Percentiles rank a stretch among this genome's conserved stretches.
phyloP scores from a whole-genome alignment of 1,140 invertebrate genomes.

The Odontomachus brunneus region DNA sequence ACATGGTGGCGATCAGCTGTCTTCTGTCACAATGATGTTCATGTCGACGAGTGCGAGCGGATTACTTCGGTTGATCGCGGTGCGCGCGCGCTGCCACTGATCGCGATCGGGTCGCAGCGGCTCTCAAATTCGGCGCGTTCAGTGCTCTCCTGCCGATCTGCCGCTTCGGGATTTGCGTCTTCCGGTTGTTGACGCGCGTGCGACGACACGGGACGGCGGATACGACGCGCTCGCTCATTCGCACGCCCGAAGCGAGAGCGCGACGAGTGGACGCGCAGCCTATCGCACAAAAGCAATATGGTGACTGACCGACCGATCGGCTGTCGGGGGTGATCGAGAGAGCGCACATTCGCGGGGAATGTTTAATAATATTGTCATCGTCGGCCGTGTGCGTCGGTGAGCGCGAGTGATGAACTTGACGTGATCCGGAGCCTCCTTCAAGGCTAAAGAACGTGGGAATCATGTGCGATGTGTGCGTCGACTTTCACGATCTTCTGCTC shows the following conservation, averaged over 20 bases:
- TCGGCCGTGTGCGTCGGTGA: conserved; percentile 71
- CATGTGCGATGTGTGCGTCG: conserved; percentile 93
- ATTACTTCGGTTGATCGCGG: conserved; percentile 14
- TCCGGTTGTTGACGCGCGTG: neutral
- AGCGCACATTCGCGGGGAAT: conserved; percentile 59
- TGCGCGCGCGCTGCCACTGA: neutral
- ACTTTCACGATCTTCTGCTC: conserved; percentile 91
- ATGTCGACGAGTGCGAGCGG: conserved; percentile 35
- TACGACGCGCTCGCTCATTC: conserved; percentile 40
- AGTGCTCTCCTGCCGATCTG: neutral
- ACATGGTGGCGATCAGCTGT: conserved; percentile 76
- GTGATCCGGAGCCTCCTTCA: conserved; percentile 80
- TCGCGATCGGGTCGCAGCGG: neutral
- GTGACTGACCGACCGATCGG: conserved; percentile 81
- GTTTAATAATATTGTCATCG: conserved; percentile 81
- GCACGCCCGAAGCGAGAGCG: conserved; percentile 67
- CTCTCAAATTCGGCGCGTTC: no score
- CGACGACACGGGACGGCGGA: neutral
- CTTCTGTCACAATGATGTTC: conserved; percentile 73
- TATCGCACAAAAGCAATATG: conserved; percentile 79
- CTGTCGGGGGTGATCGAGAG: conserved; percentile 70
- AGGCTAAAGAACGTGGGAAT: conserved; percentile 76
- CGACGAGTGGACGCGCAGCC: conserved; percentile 64
- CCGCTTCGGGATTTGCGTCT: neutral
- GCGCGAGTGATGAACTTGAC: conserved; percentile 78